Percentiles rank a stretch among this genome's conserved stretches.
These are phyloP conservation scores for Drosophila pseudotalamancana DNA, from an alignment of 2,888 invertebrate genomes.

Conservation along the genomic window DNA sequence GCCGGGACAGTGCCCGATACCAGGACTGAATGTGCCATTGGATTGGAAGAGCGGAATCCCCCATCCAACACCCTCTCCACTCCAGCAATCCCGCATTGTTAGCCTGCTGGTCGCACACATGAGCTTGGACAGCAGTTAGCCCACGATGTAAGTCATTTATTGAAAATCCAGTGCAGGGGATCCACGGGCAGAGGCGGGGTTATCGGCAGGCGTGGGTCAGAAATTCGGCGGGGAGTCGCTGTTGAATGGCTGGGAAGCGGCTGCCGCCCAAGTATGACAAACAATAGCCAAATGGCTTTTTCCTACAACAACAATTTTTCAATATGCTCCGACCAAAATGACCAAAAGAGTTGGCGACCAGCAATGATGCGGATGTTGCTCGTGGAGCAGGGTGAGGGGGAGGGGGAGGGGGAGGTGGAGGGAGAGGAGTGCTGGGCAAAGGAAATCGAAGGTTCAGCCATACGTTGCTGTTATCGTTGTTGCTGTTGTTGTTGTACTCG, in stretches of 20 bases:
- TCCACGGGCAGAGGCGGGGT: background rate
- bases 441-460: conserved; percentile 3
- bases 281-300: conserved; percentile 77
- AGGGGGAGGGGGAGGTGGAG: background rate
- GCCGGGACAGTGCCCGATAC: conserved; percentile 10
- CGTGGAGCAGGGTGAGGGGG: background rate
- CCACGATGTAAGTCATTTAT: conserved; percentile 72
- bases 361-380: conserved; percentile 21
- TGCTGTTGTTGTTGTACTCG: conserved; percentile 22
- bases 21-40: conserved; percentile 7
- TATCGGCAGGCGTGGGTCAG: background rate
- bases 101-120: conserved; percentile 12
- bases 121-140: conserved; percentile 50
- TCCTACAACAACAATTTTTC: conserved; percentile 74
- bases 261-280: conserved; percentile 66
- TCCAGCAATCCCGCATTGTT: background rate
- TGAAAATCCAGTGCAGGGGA: conserved; percentile 60
- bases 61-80: no score
- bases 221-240: background rate
- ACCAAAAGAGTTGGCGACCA: conserved; percentile 56
- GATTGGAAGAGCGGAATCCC: background rate
- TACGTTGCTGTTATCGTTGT: conserved; percentile 17
- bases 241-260: conserved; percentile 8
- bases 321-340: conserved; percentile 69
- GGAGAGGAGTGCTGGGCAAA: background rate